These are phyloP conservation scores for Sprattus sprattus DNA, from an alignment of 2,113 vertebrate genomes.

Conservation along the genomic window DNA sequence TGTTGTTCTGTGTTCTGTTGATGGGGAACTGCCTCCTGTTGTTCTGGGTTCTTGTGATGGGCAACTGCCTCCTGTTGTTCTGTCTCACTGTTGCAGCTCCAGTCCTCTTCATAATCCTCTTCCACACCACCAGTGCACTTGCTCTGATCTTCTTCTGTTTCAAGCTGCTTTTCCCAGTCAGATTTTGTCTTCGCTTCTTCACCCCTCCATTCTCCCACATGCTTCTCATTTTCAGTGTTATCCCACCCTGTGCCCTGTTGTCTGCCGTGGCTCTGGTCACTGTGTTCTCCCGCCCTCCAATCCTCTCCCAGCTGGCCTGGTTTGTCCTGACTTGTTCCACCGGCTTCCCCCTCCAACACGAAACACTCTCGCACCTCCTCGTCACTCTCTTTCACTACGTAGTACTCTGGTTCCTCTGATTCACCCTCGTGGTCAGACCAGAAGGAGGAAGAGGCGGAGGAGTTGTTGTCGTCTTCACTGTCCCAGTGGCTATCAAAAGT, in stretches of 20 bases:
- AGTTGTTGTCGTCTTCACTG: conserved; percentile 42
- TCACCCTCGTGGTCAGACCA: conserved; percentile 63
- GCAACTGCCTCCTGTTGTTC: not conserved
- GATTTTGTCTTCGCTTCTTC: not conserved
- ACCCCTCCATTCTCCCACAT: not conserved
- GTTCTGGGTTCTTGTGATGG: not conserved
- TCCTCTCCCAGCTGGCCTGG: not conserved
- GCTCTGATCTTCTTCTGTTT: not conserved
- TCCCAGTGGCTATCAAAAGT: conserved; percentile 44
- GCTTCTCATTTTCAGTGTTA: no score
- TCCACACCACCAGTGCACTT: not conserved
- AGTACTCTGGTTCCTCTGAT: conserved; percentile 29
- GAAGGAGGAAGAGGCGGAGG: conserved; percentile 60
- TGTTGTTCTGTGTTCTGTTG: no score
- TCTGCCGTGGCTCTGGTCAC: not conserved
- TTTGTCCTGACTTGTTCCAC: not conserved
- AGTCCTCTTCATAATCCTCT: not conserved
- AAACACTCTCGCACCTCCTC: not conserved
- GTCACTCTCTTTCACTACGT: conserved; percentile 36
- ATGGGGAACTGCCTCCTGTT: no score
- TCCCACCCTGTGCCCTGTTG: not conserved
- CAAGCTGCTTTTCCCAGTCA: not conserved
- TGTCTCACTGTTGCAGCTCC: not conserved
- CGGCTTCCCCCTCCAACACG: not conserved
- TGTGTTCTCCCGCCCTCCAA: not conserved